Percentiles rank a stretch among this genome's conserved stretches.
These are phyloP conservation scores for Apostichopus californicus DNA, from an alignment of 35 echinoderm and acorn worm genomes.

Conservation along the genomic window DNA sequence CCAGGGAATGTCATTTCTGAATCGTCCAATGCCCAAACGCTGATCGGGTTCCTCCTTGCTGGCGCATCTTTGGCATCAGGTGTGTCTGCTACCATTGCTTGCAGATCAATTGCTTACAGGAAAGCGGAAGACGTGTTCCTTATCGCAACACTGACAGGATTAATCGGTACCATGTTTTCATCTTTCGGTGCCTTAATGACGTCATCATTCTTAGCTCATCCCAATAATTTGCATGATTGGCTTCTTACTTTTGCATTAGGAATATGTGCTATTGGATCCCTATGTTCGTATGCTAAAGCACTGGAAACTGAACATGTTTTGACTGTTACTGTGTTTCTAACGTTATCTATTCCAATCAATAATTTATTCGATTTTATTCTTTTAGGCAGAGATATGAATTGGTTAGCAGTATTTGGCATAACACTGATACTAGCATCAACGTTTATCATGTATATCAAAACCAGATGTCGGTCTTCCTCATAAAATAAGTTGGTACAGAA, in stretches of 20 bases:
- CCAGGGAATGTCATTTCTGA: background rate
- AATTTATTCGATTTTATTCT: conserved; percentile 4
- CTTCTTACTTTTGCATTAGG: background rate
- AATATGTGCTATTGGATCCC: background rate
- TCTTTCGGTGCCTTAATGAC: background rate
- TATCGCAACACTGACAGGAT: background rate
- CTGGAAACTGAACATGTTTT: conserved; percentile 8
- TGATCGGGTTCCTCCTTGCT: background rate
- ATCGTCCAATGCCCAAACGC: background rate
- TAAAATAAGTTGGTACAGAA: too few relatives aligned
- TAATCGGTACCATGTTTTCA: conserved; percentile 1
- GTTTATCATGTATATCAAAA: conserved; percentile 5
- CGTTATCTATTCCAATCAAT: conserved; percentile 4
- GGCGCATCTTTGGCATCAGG: background rate
- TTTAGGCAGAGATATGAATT: background rate
- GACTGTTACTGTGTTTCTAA: conserved; percentile 17
- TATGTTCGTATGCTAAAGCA: background rate
- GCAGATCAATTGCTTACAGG: background rate
- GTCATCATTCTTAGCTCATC: background rate
- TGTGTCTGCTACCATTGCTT: background rate
- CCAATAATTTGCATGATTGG: background rate
- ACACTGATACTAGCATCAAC: conserved; percentile 31
- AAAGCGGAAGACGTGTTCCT: conserved; percentile 4
- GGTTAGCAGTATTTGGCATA: background rate
- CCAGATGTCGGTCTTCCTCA: background rate